phyloP scores from a whole-genome alignment of 2,113 vertebrate genomes.

The Odontophorus gujanensis region DNA sequence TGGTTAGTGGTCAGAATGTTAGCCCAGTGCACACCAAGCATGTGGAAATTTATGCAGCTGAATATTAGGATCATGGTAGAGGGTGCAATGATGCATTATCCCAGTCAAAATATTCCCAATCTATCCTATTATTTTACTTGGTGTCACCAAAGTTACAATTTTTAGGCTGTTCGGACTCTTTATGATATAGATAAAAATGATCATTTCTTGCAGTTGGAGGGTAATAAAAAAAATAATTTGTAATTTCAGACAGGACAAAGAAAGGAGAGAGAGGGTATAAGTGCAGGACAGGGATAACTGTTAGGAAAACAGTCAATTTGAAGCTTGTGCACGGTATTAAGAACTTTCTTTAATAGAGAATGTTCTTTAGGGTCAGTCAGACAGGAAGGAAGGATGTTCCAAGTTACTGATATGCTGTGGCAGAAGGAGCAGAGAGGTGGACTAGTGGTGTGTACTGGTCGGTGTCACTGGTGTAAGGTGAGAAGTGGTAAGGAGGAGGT shows the following conservation, averaged over 20 bases:
- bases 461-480: background rate
- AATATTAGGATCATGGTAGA: slow-evolving; percentile 59
- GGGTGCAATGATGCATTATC: slow-evolving; percentile 58
- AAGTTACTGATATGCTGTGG: rapidly evolving
- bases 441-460: background rate
- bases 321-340: background rate
- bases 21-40: slow-evolving; percentile 49
- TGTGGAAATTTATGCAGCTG: slow-evolving; percentile 60
- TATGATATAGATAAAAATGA: slow-evolving; percentile 1
- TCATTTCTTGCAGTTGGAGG: background rate
- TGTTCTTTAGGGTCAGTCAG: background rate
- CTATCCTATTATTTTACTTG: slow-evolving; percentile 46
- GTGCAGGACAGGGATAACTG: background rate
- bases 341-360: background rate
- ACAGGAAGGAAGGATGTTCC: background rate
- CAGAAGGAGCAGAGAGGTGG: background rate
- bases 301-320: background rate
- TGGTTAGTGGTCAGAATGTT: slow-evolving; percentile 54
- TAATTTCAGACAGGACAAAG: background rate
- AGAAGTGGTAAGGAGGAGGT: background rate
- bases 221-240: background rate
- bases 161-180: slow-evolving; percentile 35
- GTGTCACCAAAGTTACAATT: slow-evolving; percentile 32
- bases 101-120: slow-evolving; percentile 54
- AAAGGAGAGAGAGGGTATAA: background rate